Percentiles rank a stretch among this genome's conserved stretches.
phyloP scores from a whole-genome alignment of 2,113 vertebrate genomes.

The Oreochromis spilurus region DNA sequence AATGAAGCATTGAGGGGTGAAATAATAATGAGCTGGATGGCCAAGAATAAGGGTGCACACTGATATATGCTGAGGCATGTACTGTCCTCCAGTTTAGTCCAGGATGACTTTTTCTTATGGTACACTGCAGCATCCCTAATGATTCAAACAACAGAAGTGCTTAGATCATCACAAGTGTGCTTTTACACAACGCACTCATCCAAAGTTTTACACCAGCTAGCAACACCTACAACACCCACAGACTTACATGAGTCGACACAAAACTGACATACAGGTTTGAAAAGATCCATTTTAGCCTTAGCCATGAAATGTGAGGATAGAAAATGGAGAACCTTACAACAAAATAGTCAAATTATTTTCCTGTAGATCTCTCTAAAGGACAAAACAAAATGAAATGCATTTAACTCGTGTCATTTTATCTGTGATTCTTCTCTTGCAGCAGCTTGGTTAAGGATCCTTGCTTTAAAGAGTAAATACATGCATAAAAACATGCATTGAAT shows the following conservation, averaged over 20 bases:
- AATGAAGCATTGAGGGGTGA: background rate
- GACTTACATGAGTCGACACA: constrained; percentile 23
- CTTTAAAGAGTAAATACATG: background rate
- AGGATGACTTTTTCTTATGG: constrained; percentile 39
- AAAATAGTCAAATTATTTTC: background rate
- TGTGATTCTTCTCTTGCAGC: background rate
- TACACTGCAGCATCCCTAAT: constrained; percentile 39
- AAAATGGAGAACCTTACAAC: background rate
- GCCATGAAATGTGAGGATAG: background rate
- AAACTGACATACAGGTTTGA: background rate
- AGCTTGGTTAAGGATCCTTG: background rate
- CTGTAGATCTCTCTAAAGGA: background rate
- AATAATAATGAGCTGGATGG: constrained; percentile 29
- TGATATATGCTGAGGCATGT: constrained; percentile 48
- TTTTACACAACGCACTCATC: constrained; percentile 41
- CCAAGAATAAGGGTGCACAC: background rate
- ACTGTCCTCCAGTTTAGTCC: constrained; percentile 31
- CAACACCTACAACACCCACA: constrained; percentile 33
- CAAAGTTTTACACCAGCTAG: constrained; percentile 9
- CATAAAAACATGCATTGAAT: background rate
- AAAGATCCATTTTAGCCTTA: background rate
- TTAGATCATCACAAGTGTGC: constrained; percentile 57
- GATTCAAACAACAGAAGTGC: constrained; percentile 58
- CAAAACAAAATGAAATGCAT: background rate
- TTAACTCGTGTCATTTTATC: background rate